Evolutionary conservation across 2,797 vertebrate genomes (phyloP).

Genomic region (Chelon auratus): DNA sequence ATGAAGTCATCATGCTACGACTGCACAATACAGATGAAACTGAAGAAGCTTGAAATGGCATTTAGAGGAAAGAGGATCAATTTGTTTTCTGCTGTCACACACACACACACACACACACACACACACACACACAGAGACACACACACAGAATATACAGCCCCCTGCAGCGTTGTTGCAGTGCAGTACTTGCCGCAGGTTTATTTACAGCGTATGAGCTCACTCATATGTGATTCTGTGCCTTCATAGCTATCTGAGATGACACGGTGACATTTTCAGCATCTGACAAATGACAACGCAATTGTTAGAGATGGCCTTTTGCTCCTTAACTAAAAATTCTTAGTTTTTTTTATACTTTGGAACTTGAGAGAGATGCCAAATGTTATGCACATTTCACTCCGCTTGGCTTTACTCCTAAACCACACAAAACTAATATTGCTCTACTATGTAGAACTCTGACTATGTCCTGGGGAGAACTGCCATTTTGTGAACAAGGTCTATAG

Average conservation of each 20-base stretch:
- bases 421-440: background rate
- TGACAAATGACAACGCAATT: slow-evolving; percentile 8
- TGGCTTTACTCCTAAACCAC: no score
- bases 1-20: slow-evolving; percentile 29
- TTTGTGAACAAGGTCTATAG: background rate
- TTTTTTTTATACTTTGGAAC: background rate
- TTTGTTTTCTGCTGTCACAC: slow-evolving; percentile 23
- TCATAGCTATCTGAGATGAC: slow-evolving; percentile 11
- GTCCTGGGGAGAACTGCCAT: background rate
- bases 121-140: background rate
- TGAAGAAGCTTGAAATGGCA: slow-evolving; percentile 5
- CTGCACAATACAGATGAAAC: slow-evolving; percentile 25
- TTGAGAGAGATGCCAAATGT: background rate
- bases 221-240: slow-evolving; percentile 8
- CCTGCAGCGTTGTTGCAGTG: slow-evolving; percentile 20
- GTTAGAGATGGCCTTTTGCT: background rate
- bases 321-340: background rate
- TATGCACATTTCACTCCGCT: background rate
- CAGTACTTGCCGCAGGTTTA: slow-evolving; percentile 24
- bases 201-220: slow-evolving; percentile 46
- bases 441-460: background rate
- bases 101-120: slow-evolving; percentile 2
- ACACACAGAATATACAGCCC: background rate
- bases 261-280: slow-evolving; percentile 11
- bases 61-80: slow-evolving; percentile 2